These are phyloP conservation scores for Cyclopterus lumpus DNA, from an alignment of 2,797 vertebrate genomes.

Conservation along the genomic window DNA sequence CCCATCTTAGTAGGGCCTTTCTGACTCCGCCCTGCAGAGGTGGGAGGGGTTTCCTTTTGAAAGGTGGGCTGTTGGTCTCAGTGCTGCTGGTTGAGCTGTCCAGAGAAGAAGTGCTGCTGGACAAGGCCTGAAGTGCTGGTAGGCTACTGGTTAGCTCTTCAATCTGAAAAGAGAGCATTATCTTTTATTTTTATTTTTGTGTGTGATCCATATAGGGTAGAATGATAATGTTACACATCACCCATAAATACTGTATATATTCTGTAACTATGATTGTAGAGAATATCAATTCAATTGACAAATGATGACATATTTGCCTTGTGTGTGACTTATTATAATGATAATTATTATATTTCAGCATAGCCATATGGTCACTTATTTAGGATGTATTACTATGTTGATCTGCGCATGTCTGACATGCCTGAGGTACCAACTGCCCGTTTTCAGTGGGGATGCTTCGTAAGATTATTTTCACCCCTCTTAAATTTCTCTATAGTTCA, in stretches of 20 bases:
- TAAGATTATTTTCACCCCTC: constrained; percentile 34
- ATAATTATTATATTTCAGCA: constrained; percentile 9
- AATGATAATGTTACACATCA: background rate
- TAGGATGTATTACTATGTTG: constrained; percentile 33
- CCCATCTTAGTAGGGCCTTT: constrained; percentile 94
- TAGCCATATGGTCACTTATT: constrained; percentile 13
- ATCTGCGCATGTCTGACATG: constrained; percentile 50
- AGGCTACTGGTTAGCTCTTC: constrained; percentile 96
- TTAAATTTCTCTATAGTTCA: constrained; percentile 24
- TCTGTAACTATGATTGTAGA: background rate
- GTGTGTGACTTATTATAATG: background rate
- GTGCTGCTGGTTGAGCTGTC: constrained; percentile 90
- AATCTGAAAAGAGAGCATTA: constrained; percentile 81
- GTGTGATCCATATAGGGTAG: background rate
- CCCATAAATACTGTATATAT: background rate
- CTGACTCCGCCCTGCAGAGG: constrained; percentile 92
- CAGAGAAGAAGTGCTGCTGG: constrained; percentile 92
- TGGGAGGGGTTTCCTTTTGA: constrained; percentile 91
- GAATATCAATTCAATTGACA: background rate
- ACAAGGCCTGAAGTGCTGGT: constrained; percentile 88
- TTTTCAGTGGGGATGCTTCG: constrained; percentile 31
- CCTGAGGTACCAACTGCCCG: constrained; percentile 22
- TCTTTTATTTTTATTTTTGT: background rate
- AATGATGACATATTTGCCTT: constrained; percentile 7
- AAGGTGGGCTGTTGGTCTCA: constrained; percentile 92